Evolutionary conservation across 2,113 vertebrate species (phyloP), one percentile per base, ranked within the genome.

Genomic region (Lasiurus cinereus): DNA sequence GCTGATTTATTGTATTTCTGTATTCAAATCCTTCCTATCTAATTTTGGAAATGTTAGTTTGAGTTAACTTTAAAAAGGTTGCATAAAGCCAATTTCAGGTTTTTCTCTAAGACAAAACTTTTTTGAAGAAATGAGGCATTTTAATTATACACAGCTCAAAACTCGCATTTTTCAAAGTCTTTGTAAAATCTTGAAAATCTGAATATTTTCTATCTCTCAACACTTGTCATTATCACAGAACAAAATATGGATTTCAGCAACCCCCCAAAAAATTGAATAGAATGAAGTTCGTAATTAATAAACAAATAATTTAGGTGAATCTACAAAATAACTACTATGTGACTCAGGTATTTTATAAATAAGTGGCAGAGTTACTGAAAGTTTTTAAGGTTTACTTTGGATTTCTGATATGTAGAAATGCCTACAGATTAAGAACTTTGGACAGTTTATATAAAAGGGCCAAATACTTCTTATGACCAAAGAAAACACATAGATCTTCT

Each of bases 31-130:
- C 59, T 54, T 90, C n/a, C 66, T 36, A 70, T 94, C 16, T 93
- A 73, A 95, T 95, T 96, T 93, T 94, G 46, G 72, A 87, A 95
- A 93, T 93, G 29, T 73, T 79, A 93, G 27, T 92, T 91, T 80
- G 33, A 80, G 59, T 78, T 76, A 91, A 88, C 64, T 93, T 90
- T 73, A 21, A 84, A 91, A 94, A 69, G 2, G 21, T 27, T 16
- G 1, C 27, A 96, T 66, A 94, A 96, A 83, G 19, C 16, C 43
- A 80, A 86, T 91, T 96, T 89, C 52, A 83, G 62, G 3, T 91
- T 94, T 96, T 87, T 21, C 21, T 87, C 24, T 86, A 91, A 80
- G 18, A 87, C 18, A 94, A 87, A 93, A 90, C 9, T 74, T 87
- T 76, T 85, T 66, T 33, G 50, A 91, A 94, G n/a, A 39, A 21